Percentiles rank a stretch among this genome's conserved stretches.
These are phyloP conservation scores for Drosophila prosaltans DNA, from an alignment of 1,140 invertebrate species.

Conservation along the genomic window DNA sequence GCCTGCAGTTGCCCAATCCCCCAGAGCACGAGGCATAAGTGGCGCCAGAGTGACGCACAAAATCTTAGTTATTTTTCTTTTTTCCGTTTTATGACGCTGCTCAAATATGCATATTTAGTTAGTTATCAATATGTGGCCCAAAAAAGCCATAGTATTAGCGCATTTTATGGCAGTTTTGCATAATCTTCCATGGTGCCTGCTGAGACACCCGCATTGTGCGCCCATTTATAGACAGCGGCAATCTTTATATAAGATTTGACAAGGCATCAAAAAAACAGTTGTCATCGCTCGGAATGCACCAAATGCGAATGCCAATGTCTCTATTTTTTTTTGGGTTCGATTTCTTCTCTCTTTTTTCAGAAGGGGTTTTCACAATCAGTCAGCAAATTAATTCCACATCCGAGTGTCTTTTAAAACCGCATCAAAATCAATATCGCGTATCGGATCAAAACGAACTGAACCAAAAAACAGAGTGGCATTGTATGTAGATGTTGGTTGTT, in stretches of 20 bases:
- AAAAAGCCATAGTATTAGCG: constrained; percentile 30
- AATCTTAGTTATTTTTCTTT: neutral
- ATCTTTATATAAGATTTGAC: constrained; percentile 55
- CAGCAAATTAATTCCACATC: constrained; percentile 41
- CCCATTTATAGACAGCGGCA: constrained; percentile 41
- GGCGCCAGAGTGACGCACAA: constrained; percentile 66
- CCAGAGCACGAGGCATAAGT: constrained; percentile 64
- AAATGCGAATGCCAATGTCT: constrained; percentile 15
- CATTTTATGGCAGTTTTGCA: constrained; percentile 58
- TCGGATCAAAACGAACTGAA: constrained; percentile 56
- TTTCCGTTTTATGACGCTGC: constrained; percentile 32
- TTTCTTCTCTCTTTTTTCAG: neutral
- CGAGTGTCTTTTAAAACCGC: constrained; percentile 71
- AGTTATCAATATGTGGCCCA: constrained; percentile 16
- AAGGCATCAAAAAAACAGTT: constrained; percentile 49
- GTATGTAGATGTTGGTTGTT: constrained; percentile 15
- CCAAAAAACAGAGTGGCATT: constrained; percentile 40
- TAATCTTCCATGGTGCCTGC: constrained; percentile 48
- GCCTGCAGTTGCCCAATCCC: constrained; percentile 31
- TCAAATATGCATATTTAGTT: constrained; percentile 37
- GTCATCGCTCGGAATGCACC: constrained; percentile 51
- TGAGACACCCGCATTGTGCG: constrained; percentile 70
- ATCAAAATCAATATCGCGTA: constrained; percentile 69
- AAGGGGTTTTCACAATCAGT: constrained; percentile 56
- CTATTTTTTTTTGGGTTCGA: neutral